Evolutionary conservation across 2,113 vertebrate species (phyloP).

Genomic region (Piaya cayana): DNA sequence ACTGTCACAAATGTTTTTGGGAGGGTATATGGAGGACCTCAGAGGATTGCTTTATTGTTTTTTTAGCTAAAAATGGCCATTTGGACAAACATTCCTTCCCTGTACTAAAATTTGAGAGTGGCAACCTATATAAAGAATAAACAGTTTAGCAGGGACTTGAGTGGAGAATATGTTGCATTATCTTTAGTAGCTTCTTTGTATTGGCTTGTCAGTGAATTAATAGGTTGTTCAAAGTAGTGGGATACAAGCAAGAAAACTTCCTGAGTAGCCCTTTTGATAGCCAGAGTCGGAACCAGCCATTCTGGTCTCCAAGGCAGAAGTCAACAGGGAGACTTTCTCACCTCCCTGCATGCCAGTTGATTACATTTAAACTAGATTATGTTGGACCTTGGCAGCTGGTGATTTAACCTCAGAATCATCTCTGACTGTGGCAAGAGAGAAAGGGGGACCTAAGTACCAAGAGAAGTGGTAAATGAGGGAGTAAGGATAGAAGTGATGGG

Average conservation of each 20-base stretch:
- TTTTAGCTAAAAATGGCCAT: not conserved
- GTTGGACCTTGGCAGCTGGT: not conserved
- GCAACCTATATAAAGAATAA: not conserved
- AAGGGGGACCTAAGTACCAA: not conserved
- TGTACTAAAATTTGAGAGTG: not conserved
- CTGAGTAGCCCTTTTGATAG: not conserved
- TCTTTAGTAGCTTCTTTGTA: not conserved
- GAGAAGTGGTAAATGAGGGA: not conserved
- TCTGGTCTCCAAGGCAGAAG: not conserved
- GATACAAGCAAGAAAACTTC: not conserved
- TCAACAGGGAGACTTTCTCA: not conserved
- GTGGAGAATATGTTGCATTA: not conserved
- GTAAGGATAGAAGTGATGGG: not conserved
- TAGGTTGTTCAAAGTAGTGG: not conserved
- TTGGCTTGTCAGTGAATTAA: not conserved
- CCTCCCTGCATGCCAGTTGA: not conserved
- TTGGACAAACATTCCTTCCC: not conserved
- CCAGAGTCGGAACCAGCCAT: not conserved
- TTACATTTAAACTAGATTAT: not conserved
- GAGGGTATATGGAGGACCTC: not conserved
- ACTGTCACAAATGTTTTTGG: not conserved
- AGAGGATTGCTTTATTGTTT: not conserved
- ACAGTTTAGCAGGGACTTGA: not conserved
- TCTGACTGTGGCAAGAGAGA: not conserved
- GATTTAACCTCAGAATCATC: not conserved